phyloP scores from a whole-genome alignment of 2,113 vertebrate species.

The Stigmatopora nigra region DNA sequence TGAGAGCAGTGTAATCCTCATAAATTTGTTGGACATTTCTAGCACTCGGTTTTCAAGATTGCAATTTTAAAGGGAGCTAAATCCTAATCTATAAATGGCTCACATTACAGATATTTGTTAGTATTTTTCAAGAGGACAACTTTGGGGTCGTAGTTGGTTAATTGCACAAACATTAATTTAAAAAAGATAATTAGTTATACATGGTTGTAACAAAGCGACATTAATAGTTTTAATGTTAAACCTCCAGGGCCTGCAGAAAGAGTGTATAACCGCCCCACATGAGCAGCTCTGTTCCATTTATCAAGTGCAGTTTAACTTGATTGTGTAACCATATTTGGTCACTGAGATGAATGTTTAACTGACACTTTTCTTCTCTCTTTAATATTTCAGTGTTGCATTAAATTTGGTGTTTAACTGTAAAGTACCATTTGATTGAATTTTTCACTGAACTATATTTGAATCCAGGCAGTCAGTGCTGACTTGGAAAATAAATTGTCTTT shows the following conservation, averaged over 20 bases:
- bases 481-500: constrained; percentile 67
- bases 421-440: constrained; percentile 80
- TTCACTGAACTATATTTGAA: constrained; percentile 81
- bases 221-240: constrained; percentile 7
- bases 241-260: constrained; percentile 18
- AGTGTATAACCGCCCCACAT: constrained; percentile 24
- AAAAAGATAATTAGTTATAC: constrained; percentile 17
- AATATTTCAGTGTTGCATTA: constrained; percentile 73
- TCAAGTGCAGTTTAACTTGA: constrained; percentile 60
- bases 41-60: constrained; percentile 11
- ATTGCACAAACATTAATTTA: constrained; percentile 10
- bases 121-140: neutral
- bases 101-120: neutral
- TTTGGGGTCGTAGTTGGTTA: neutral
- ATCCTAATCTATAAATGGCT: constrained; percentile 15
- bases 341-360: constrained; percentile 69
- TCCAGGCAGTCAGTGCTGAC: constrained; percentile 58
- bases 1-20: constrained; percentile 12
- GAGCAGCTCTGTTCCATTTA: constrained; percentile 36
- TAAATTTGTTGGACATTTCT: constrained; percentile 30
- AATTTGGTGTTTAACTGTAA: constrained; percentile 76
- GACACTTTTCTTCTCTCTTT: constrained; percentile 64
- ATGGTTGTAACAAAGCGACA: constrained; percentile 7
- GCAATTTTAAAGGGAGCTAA: neutral
- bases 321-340: constrained; percentile 62